Evolutionary conservation across 1,140 invertebrate genomes (phyloP).

Genomic region (Drosophila kanapiae): DNA sequence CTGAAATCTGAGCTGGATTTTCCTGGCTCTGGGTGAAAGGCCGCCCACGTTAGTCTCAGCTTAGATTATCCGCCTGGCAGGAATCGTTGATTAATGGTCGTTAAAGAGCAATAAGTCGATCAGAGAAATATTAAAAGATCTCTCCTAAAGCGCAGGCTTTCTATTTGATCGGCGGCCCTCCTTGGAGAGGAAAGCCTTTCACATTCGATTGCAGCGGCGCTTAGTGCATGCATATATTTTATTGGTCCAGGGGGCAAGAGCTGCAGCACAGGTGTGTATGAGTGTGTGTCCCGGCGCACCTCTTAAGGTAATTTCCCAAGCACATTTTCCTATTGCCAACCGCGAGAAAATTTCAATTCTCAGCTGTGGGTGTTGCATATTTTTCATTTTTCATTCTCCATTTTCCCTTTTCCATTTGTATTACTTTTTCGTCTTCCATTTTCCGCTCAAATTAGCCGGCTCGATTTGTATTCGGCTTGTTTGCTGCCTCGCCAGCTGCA

Average conservation of each 20-base stretch:
- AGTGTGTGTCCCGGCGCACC: conserved; percentile 36
- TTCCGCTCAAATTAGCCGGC: conserved; percentile 61
- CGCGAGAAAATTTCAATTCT: conserved; percentile 46
- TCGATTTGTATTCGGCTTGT: conserved; percentile 48
- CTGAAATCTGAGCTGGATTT: conserved; percentile 60
- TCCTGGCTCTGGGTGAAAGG: conserved; percentile 46
- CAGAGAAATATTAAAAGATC: conserved; percentile 42
- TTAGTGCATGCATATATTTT: conserved; percentile 32
- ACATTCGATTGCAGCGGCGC: conserved; percentile 60
- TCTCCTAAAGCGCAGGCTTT: conserved; percentile 28
- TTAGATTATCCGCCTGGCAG: conserved; percentile 41
- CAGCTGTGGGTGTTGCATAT: conserved; percentile 50
- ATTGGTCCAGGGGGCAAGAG: conserved; percentile 21
- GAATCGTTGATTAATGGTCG: conserved; percentile 47
- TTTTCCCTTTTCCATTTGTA: conserved; percentile 7
- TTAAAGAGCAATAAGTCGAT: conserved; percentile 54
- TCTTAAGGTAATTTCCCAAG: conserved; percentile 49
- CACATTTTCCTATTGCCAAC: conserved; percentile 42
- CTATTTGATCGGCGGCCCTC: conserved; percentile 24
- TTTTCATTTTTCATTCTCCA: conserved; percentile 25
- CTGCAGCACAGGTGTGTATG: conserved; percentile 22
- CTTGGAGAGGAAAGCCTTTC: conserved; percentile 59
- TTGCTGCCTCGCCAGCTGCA: conserved; percentile 31
- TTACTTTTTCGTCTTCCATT: conserved; percentile 19
- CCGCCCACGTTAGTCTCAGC: conserved; percentile 35